Percentiles rank a stretch among this genome's conserved stretches.
phyloP scores from a whole-genome alignment of 2,113 vertebrate species.

The Cepphus grylle region DNA sequence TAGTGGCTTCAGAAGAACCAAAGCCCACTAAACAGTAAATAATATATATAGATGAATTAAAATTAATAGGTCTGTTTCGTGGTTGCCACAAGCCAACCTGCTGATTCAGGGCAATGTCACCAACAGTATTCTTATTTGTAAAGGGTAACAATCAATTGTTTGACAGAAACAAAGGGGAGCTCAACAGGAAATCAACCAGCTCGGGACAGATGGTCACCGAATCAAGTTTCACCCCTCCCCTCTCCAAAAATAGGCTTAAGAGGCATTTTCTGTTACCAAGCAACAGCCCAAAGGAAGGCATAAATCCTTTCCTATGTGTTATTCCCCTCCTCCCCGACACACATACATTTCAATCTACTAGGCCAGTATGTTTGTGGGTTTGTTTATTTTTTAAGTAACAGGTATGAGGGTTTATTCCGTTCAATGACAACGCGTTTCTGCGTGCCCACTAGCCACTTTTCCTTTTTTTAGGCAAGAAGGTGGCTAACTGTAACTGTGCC shows the following conservation, averaged over 20 bases:
- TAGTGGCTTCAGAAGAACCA: not conserved
- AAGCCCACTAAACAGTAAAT: not conserved
- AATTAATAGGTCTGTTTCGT: not conserved
- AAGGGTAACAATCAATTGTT: constrained; percentile 92
- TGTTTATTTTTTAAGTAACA: not conserved
- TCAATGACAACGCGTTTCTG: not conserved
- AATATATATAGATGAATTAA: not conserved
- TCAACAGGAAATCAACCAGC: constrained; percentile 87
- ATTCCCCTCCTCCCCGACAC: not conserved
- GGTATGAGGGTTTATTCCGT: not conserved
- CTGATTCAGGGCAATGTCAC: constrained; percentile 71
- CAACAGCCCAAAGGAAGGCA: constrained; percentile 66
- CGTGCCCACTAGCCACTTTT: not conserved
- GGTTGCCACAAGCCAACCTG: constrained; percentile 57
- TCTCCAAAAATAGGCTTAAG: constrained; percentile 76
- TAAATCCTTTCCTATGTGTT: constrained; percentile 62
- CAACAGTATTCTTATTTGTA: constrained; percentile 83
- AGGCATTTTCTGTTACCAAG: constrained; percentile 73
- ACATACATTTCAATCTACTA: constrained; percentile 34
- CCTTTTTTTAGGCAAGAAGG: not conserved
- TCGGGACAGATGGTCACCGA: constrained; percentile 91
- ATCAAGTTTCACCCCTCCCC: constrained; percentile 84
- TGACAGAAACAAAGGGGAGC: constrained; percentile 85
- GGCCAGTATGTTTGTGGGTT: not conserved
- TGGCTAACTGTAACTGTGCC: not conserved